These are phyloP conservation scores for Diglossa cyanea DNA, from an alignment of 2,797 vertebrate genomes.

Conservation along the genomic window DNA sequence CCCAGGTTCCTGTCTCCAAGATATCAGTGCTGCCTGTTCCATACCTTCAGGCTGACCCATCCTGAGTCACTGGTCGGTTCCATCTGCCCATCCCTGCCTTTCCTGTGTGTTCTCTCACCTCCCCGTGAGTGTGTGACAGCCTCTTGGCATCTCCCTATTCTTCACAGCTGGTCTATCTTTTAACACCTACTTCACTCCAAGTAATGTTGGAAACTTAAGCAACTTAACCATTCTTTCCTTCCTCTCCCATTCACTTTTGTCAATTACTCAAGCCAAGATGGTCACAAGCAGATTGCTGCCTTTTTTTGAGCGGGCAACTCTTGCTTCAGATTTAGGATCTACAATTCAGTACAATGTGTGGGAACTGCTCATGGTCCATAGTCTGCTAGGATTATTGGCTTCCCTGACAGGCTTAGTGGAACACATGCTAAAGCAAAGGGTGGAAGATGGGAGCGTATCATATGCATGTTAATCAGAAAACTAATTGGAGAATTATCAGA, in stretches of 20 bases:
- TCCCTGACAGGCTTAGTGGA: not conserved
- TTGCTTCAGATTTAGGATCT: not conserved
- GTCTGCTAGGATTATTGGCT: not conserved
- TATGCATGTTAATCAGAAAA: not conserved
- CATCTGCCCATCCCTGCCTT: not conserved
- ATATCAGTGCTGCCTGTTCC: not conserved
- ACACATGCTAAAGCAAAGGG: not conserved
- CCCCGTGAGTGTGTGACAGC: rapidly evolving
- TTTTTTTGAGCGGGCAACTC: rapidly evolving
- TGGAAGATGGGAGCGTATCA: not conserved
- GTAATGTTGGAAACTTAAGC: not conserved
- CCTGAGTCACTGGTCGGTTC: rapidly evolving
- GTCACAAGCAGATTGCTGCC: not conserved
- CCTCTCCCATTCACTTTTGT: not conserved
- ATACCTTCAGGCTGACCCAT: not conserved
- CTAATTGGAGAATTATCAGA: not conserved
- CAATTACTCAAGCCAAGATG: not conserved
- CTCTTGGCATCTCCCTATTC: not conserved
- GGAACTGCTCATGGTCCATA: not conserved
- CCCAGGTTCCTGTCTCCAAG: not conserved
- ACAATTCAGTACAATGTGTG: not conserved
- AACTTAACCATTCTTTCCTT: not conserved
- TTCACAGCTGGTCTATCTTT: not conserved
- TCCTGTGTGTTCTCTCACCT: not conserved
- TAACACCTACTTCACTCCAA: not conserved